Conservation (phyloP, 2,113 vertebrate genomes). For the Ahaetulla prasina region DNA sequence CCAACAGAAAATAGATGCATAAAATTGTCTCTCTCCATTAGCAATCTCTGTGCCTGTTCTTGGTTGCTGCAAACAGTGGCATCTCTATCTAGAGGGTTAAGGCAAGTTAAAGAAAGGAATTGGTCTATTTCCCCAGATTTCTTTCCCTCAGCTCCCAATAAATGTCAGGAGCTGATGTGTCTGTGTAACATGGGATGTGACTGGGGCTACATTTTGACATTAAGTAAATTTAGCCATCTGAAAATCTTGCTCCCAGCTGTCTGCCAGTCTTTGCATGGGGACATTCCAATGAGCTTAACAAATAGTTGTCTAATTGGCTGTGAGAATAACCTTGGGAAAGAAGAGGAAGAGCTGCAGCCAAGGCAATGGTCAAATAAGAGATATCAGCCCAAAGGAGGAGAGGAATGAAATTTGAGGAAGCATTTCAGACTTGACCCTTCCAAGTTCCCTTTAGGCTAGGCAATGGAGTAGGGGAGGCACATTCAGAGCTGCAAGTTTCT, state of each 20-base stretch:
- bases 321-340: not conserved
- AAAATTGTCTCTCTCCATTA: not conserved
- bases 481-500: not conserved
- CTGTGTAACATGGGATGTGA: not conserved
- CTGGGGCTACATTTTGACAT: not conserved
- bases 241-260: not conserved
- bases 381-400: not conserved
- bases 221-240: not conserved
- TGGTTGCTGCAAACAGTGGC: not conserved
- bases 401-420: not conserved
- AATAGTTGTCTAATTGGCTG: not conserved
- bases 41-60: not conserved
- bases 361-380: not conserved
- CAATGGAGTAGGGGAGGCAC: not conserved
- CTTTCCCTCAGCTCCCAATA: not conserved
- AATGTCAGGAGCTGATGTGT: not conserved
- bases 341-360: not conserved
- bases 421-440: not conserved
- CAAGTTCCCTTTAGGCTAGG: not conserved
- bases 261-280: not conserved
- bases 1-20: not conserved
- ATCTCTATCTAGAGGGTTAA: not conserved
- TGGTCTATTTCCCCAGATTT: not conserved
- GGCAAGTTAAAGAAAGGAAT: not conserved
- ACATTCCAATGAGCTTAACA: not conserved